These are phyloP conservation scores for Drosophila paranaensis DNA, from an alignment of 2,888 invertebrate species.

Conservation along the genomic window DNA sequence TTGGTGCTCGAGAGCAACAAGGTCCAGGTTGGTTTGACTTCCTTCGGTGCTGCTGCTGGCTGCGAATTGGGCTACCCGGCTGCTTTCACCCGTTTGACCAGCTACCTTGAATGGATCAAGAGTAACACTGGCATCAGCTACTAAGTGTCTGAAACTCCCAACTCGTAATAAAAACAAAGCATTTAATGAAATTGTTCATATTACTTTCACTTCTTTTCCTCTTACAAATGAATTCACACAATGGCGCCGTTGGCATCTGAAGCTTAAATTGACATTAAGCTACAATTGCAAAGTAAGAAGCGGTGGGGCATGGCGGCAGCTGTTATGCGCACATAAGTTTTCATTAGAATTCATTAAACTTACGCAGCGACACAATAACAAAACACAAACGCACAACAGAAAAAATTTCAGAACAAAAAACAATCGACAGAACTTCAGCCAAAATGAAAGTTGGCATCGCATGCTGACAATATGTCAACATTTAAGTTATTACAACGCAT, in stretches of 20 bases:
- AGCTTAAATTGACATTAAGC: constrained; percentile 65
- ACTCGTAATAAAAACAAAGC: constrained; percentile 28
- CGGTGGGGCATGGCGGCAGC: constrained; percentile 29
- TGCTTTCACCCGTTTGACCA: constrained; percentile 74
- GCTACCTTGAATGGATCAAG: constrained; percentile 73
- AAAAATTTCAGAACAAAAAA: constrained; percentile 4
- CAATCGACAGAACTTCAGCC: constrained; percentile 19
- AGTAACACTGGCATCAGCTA: constrained; percentile 43
- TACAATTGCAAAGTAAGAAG: constrained; percentile 47
- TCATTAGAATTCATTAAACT: constrained; percentile 78
- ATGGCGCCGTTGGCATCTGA: constrained; percentile 49
- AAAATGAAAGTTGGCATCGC: constrained; percentile 46
- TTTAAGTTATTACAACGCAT: constrained; percentile 70
- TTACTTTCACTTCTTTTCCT: neutral
- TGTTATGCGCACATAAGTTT: constrained; percentile 61
- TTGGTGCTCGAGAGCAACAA: constrained; percentile 46
- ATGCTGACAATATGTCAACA: constrained; percentile 73
- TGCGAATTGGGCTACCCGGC: constrained; percentile 76
- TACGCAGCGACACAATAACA: constrained; percentile 59
- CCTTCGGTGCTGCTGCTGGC: constrained; percentile 74
- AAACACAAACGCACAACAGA: constrained; percentile 8
- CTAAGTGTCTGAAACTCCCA: constrained; percentile 45
- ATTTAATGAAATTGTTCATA: constrained; percentile 22
- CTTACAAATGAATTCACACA: constrained; percentile 33
- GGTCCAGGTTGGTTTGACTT: constrained; percentile 76